Evolutionary conservation across 2,113 vertebrate species (phyloP), one percentile per base, ranked within the genome.

Genomic region (Psephotus haematonotus): DNA sequence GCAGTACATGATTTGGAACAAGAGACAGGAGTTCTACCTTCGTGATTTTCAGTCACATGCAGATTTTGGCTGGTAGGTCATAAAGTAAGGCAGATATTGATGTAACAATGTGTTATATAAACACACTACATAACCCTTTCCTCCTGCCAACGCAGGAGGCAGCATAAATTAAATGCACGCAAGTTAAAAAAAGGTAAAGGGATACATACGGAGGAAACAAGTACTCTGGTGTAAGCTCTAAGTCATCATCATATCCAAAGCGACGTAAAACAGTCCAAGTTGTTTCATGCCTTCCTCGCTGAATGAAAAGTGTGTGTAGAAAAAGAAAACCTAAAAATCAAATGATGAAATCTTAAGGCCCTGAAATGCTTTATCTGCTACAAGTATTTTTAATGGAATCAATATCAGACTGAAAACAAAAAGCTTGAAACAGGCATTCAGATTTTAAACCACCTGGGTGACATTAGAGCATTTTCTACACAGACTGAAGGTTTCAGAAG

Each of bases 291-390:
- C 99, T 98, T 64, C 99, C 99, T 95, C 99, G 98, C 98, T 99
- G 99, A 84, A 99, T 99, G 97, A 99, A 99, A 82, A 99, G 99
- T 11, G 99, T 99, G 97, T 99, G 99, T 57, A 99, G 98, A 97
- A 99, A 99, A 97, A 99, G 98, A 97, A 99, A 99, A 78, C 99
- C 99, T 99, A 97, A 87, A 96, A 95, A 92, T 82, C 94, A 95
- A 97, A 77, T 12, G 3, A 88, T 6, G 31, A 90, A n/a, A 85
- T 37, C 23, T 92, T 87, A 89, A 89, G 59, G 52, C 18, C n/a
- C 29, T 62, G 72, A 70, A 82, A 28, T 23, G 55, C 43, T 88
- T 78, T 31, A 72, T 6, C 44, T 72, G 31, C 28, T 47, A 29
- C 7, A 50, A 64, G 17, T 33, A 20, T 52, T 46, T 77, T 53